phyloP scores from a whole-genome alignment of 1,140 invertebrate genomes.

The Stegodyphus mimosarum region DNA sequence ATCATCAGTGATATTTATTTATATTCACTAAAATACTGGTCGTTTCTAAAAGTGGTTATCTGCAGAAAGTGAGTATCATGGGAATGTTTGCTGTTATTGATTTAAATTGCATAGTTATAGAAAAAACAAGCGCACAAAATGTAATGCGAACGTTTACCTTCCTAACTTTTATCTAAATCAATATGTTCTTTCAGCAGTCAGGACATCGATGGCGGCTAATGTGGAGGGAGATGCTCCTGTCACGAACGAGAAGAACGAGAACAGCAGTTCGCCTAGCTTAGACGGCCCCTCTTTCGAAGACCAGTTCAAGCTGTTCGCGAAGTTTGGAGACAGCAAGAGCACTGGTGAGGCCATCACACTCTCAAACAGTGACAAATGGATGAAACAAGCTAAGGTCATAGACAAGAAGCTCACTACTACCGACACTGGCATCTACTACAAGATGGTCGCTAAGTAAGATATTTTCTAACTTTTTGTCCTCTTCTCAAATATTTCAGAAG shows the following conservation, averaged over 20 bases:
- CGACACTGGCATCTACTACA: conserved; percentile 89
- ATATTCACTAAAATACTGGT: too few species aligned
- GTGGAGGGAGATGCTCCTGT: conserved; percentile 23
- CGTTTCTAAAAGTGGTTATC: too few species aligned
- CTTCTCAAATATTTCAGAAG: too few species aligned
- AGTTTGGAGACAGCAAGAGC: conserved; percentile 88
- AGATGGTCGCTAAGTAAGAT: conserved; percentile 81
- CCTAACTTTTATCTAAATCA: too few species aligned
- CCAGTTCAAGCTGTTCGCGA: conserved; percentile 79
- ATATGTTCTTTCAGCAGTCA: not conserved
- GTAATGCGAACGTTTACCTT: too few species aligned
- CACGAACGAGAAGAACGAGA: not conserved
- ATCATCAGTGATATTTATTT: too few species aligned
- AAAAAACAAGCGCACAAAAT: too few species aligned
- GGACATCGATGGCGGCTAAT: conserved; percentile 28
- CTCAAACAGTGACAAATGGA: conserved; percentile 93
- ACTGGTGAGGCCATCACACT: conserved; percentile 88
- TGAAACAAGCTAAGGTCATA: conserved; percentile 94
- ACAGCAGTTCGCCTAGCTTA: not conserved
- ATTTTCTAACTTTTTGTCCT: too few species aligned
- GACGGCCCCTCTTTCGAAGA: conserved; percentile 66
- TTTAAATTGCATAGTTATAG: too few species aligned
- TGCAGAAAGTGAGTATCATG: too few species aligned
- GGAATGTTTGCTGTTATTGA: too few species aligned
- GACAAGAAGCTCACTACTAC: conserved; percentile 86